Evolutionary conservation across 2,888 invertebrate genomes (phyloP), one percentile per base, ranked within the genome.

Genomic region (Nemotelus pantherinus): DNA sequence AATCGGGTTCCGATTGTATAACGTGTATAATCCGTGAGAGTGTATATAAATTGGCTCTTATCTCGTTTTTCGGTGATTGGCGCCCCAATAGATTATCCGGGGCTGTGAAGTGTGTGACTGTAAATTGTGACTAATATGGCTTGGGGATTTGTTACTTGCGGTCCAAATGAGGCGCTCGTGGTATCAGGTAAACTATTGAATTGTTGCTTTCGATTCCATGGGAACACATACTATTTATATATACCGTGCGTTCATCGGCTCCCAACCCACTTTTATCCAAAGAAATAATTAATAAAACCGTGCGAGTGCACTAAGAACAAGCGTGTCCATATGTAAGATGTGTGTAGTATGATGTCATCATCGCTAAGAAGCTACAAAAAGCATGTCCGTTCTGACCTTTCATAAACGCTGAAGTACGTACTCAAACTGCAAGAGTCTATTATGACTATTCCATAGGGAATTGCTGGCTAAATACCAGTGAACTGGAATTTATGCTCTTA

Each of bases 91-190:
- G 47, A 44, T 44, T 25, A 39, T 65, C 41, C 9, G 64, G 53
- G 65, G 45, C 10, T n/a, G 50, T 67, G 50, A 25, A 44, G 43
- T 63, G 44, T 64, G 63, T 63, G 44, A 10, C n/a, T 50, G 45
- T 4, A 41, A 25, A 10, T 43, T 39, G 45, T 2, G n/a, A 39
- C 48, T 63, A 85, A 81, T 77, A 93, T 93, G 93, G 90, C 91
- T 84, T 94, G 95, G 92, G 96, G 96, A 84, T 97, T 97, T 86
- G 95, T 96, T 76, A 96, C 96, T 80, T 97, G 97, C 86, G 97
- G 97, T 67, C 97, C 97, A 47, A 97, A 97, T 86, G 96, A 97
- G 88, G 97, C 97, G 65, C 90, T 97, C 67, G 96, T 97, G 57
- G 95, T 97, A 82, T 97, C 96, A 88, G 97, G 97, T 97, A 89